Conservation (phyloP, 64 coral and sea anemone genomes). For the Hydrozoanthus tunicans region DNA sequence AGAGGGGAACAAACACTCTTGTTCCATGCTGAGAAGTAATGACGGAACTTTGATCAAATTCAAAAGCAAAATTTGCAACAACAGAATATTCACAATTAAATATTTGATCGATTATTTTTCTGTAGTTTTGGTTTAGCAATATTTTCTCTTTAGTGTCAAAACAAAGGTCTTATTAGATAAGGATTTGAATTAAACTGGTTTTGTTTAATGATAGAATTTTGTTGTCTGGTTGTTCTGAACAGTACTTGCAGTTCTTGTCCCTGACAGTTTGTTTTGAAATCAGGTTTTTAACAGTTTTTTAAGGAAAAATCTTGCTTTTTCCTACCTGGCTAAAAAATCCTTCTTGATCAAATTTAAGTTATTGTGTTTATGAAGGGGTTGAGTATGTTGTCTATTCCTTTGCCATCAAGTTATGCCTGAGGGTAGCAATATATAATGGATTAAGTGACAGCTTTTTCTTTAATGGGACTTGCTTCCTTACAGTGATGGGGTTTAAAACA, state of each 20-base stretch:
- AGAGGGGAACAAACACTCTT: slow-evolving; percentile 12
- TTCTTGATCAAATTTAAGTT: not conserved
- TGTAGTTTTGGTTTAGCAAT: slow-evolving; percentile 9
- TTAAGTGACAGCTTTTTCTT: not conserved
- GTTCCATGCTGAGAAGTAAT: not conserved
- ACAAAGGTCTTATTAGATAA: slow-evolving; percentile 5
- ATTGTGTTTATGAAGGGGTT: not conserved
- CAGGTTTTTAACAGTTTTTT: not conserved
- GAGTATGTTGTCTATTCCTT: not conserved
- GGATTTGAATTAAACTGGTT: not conserved
- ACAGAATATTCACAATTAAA: slow-evolving; percentile 16
- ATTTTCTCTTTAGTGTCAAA: not conserved
- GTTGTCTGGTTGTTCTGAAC: not conserved
- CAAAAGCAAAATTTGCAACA: slow-evolving; percentile 28
- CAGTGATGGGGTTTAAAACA: not conserved
- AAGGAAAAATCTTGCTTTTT: not conserved
- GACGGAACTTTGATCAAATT: no score
- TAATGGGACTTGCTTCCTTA: not conserved
- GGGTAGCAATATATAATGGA: slow-evolving; percentile 2
- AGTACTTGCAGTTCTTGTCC: not conserved
- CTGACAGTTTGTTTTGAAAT: not conserved
- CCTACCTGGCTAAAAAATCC: not conserved
- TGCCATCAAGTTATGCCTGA: not conserved
- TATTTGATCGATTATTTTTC: not conserved
- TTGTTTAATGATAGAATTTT: not conserved